These are phyloP conservation scores for Adineta ricciae DNA, from an alignment of 2,888 invertebrate genomes.

Conservation along the genomic window DNA sequence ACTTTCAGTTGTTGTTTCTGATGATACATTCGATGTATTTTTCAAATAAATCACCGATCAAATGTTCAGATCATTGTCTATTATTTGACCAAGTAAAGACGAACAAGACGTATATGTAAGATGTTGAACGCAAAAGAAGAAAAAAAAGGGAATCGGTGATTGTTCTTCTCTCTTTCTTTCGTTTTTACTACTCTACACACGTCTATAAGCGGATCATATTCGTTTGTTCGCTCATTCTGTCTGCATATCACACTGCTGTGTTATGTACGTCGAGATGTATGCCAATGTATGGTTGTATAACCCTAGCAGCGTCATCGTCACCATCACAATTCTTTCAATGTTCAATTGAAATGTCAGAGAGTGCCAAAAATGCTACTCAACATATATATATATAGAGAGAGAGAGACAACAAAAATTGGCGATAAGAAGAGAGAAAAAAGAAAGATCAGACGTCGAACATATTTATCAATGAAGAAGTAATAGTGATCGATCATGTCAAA, in stretches of 20 bases:
- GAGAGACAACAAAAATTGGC: neutral
- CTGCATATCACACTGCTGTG: neutral
- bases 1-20: neutral
- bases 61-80: neutral
- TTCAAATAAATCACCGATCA: neutral
- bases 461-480: neutral
- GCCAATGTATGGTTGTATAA: neutral
- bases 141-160: neutral
- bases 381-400: no score
- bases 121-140: neutral
- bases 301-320: neutral
- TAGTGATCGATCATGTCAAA: slow-evolving; percentile 9
- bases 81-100: neutral
- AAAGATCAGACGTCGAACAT: neutral
- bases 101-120: neutral
- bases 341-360: slow-evolving; percentile 9
- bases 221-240: neutral
- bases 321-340: slow-evolving; percentile 1
- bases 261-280: neutral
- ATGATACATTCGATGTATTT: neutral
- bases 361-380: neutral
- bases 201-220: neutral
- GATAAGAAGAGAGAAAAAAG: neutral
- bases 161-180: neutral
- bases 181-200: neutral